These are phyloP conservation scores for Caenorhabditis imperialis DNA, from an alignment of 2,888 invertebrate genomes.

Conservation along the genomic window DNA sequence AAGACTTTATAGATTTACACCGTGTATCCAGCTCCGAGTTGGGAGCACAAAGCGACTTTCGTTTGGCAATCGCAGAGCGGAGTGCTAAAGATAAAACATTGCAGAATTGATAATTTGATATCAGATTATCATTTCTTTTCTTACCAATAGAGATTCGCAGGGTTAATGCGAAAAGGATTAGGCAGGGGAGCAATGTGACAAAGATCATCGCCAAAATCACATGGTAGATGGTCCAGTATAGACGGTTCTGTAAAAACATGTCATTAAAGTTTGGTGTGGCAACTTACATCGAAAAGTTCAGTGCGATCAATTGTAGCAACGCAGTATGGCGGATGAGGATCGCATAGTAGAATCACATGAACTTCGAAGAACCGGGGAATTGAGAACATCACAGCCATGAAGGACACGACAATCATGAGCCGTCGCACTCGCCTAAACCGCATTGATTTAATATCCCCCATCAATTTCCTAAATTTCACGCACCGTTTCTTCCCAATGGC, in stretches of 20 bases:
- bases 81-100: slow-evolving; percentile 37
- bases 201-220: slow-evolving; percentile 72
- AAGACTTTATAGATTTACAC: slow-evolving; percentile 57
- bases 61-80: slow-evolving; percentile 60
- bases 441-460: neutral
- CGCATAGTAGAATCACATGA: slow-evolving; percentile 55
- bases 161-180: slow-evolving; percentile 74
- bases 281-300: slow-evolving; percentile 62
- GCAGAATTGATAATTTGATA: too few relatives aligned
- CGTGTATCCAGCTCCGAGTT: slow-evolving; percentile 64
- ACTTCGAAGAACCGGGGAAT: slow-evolving; percentile 77
- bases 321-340: slow-evolving; percentile 24
- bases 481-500: slow-evolving; percentile 76
- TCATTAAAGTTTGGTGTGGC: too few relatives aligned
- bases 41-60: slow-evolving; percentile 67
- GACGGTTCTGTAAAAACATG: slow-evolving; percentile 63
- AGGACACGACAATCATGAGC: slow-evolving; percentile 72
- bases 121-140: too few relatives aligned
- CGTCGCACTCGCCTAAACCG: slow-evolving; percentile 73
- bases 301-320: slow-evolving; percentile 59
- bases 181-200: slow-evolving; percentile 73
- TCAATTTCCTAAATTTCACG: slow-evolving; percentile 25
- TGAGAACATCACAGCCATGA: slow-evolving; percentile 73
- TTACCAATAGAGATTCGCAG: slow-evolving; percentile 61
- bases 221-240: slow-evolving; percentile 76